Evolutionary conservation across 2,113 vertebrate genomes (phyloP), one percentile per base, ranked within the genome.

Genomic region (Sakesphorus luctuosus): DNA sequence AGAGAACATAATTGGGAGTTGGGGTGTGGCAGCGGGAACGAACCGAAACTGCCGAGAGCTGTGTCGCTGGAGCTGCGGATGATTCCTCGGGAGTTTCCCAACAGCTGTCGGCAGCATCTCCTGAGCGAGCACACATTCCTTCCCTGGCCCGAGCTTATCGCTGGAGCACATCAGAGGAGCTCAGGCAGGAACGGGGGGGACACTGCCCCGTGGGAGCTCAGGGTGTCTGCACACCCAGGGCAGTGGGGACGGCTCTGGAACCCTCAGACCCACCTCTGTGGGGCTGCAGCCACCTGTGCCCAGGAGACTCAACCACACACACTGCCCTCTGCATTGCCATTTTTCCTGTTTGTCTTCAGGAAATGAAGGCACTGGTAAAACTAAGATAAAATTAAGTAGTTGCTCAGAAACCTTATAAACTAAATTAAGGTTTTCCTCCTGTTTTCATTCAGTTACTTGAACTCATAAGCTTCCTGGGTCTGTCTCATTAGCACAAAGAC

Each of bases 1-100:
- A 43, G 44, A 46, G 92, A 95, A 74, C 36, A 31, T 97, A 96
- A 97, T 96, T 96, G 94, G 94, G 93, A 94, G 80, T 81, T 67
- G 62, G 94, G 97, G 97, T 65, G 97, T 95, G 97, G 95, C 55
- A 88, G 92, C 28, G 65, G 59, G 88, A 74, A 76, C 56, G 26
- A 85, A 82, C 90, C 95, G 95, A 93, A 95, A 91, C 93, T 95
- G 89, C 52, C 67, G 92, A 82, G 69, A 95, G 35, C 7, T 61
- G 93, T 85, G 31, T 79, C 1, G 47, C 97, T 94, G 16, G 78
- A 25, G 52, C 79, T 31, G 87, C 1, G 0, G 58, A 4, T 83
- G 87, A 69, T 92, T 74, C 83, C 44, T 28, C 53, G 44, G 94
- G 21, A 66, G 56, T 97, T 97, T 91, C 93, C 87, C 86, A 97